phyloP scores from a whole-genome alignment of 2,113 vertebrate species.

The Cisticola juncidis region DNA sequence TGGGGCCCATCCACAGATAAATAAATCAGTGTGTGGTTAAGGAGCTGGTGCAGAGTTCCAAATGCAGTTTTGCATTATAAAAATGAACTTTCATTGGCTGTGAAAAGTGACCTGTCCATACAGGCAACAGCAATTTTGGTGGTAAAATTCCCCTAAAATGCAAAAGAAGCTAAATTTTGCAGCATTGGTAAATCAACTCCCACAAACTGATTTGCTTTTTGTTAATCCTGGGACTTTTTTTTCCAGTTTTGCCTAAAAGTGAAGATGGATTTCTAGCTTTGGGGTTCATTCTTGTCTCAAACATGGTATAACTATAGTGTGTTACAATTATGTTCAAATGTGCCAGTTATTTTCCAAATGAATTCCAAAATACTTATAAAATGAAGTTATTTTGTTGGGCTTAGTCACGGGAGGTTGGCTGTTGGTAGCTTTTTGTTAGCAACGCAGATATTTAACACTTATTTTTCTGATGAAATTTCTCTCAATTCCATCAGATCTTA shows the following conservation, averaged over 20 bases:
- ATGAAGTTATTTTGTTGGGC: not conserved
- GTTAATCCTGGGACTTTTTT: accelerated
- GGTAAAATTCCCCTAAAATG: not conserved
- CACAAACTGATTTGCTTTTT: not conserved
- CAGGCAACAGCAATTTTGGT: not conserved
- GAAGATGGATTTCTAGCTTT: not conserved
- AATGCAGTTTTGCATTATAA: not conserved
- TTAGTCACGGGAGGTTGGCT: not conserved
- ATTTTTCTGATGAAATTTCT: not conserved
- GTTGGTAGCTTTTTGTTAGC: not conserved
- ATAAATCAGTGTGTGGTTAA: not conserved
- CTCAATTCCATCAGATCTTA: not conserved
- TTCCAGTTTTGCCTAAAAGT: not conserved
- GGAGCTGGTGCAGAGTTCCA: not conserved
- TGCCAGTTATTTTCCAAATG: not conserved
- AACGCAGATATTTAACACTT: not conserved
- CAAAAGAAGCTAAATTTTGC: accelerated
- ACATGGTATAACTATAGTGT: not conserved
- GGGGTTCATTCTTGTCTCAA: not conserved
- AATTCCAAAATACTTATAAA: not conserved
- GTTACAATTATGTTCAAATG: not conserved
- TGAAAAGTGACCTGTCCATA: not conserved
- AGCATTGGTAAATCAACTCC: not conserved
- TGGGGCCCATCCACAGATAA: not conserved
- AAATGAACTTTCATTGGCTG: not conserved